Evolutionary conservation across 2,888 invertebrate species (phyloP).

Genomic region (Palloptera scutellata): DNA sequence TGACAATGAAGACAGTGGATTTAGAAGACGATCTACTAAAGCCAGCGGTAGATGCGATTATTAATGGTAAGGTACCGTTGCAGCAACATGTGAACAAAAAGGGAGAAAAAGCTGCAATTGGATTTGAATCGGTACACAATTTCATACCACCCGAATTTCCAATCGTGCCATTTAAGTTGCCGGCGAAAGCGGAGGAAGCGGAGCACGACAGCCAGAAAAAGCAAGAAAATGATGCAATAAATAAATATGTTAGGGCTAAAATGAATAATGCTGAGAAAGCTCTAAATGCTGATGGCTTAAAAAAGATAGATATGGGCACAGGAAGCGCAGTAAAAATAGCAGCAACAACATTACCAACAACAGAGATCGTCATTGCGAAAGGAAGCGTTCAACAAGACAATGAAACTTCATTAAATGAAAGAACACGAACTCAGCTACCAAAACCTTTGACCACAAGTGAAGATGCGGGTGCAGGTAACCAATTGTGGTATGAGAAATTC

Average conservation of each 20-base stretch:
- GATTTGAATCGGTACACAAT: conserved; percentile 49
- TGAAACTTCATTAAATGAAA: background rate
- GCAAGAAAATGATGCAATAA: background rate
- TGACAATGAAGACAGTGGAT: conserved; percentile 42
- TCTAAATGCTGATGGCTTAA: conserved; percentile 10
- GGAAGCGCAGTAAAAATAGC: background rate
- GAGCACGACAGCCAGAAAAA: background rate
- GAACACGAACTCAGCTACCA: background rate
- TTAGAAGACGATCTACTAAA: conserved; percentile 36
- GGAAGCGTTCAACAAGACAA: background rate
- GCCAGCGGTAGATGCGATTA: conserved; percentile 50
- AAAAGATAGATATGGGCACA: background rate
- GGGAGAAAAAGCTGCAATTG: conserved; percentile 35
- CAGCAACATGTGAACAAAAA: conserved; percentile 24
- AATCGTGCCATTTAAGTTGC: conserved; percentile 53
- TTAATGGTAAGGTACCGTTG: conserved; percentile 50
- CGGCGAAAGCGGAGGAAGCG: conserved; percentile 24
- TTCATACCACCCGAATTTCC: conserved; percentile 55
- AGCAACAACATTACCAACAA: background rate
- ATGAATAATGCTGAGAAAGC: conserved; percentile 47
- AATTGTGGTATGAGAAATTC: conserved; percentile 50
- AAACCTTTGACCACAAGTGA: conserved; percentile 11
- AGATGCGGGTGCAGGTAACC: conserved; percentile 19
- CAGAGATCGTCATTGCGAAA: background rate
- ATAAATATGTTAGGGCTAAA: conserved; percentile 44